These are phyloP conservation scores for Thalassarche chlororhynchos DNA, from an alignment of 2,113 vertebrate genomes.

Conservation along the genomic window DNA sequence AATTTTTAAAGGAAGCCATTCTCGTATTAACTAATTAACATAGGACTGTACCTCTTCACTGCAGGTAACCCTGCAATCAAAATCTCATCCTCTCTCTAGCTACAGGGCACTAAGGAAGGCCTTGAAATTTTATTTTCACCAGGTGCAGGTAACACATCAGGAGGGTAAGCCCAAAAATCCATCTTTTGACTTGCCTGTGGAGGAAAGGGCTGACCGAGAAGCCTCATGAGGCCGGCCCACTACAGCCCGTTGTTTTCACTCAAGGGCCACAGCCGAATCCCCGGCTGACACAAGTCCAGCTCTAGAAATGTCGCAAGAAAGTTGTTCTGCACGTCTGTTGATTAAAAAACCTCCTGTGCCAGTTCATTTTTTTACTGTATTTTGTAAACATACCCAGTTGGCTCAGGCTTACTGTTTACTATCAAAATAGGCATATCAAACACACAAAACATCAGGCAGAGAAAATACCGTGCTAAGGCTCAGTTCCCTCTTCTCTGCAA, in stretches of 20 bases:
- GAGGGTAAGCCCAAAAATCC: neutral
- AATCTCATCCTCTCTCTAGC: neutral
- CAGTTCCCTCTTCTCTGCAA: neutral
- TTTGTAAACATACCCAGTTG: constrained; percentile 11
- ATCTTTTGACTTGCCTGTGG: accelerated
- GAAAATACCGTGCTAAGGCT: neutral
- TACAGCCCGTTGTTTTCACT: neutral
- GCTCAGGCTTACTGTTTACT: constrained; percentile 16
- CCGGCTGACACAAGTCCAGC: neutral
- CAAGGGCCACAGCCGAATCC: neutral
- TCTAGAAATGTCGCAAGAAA: constrained; percentile 46
- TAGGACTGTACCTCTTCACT: neutral
- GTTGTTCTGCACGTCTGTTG: neutral
- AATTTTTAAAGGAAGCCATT: neutral
- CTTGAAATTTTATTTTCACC: neutral
- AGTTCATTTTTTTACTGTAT: constrained; percentile 2
- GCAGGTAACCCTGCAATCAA: neutral
- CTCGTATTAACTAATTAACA: neutral
- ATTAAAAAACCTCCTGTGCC: constrained; percentile 37
- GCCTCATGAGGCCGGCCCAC: neutral
- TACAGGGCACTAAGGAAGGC: neutral
- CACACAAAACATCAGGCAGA: neutral
- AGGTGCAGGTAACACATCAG: neutral
- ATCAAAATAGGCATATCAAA: constrained; percentile 34
- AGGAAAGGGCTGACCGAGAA: accelerated